phyloP scores from a whole-genome alignment of 92 coral and sea anemone species.

The Phenganax marumi region DNA sequence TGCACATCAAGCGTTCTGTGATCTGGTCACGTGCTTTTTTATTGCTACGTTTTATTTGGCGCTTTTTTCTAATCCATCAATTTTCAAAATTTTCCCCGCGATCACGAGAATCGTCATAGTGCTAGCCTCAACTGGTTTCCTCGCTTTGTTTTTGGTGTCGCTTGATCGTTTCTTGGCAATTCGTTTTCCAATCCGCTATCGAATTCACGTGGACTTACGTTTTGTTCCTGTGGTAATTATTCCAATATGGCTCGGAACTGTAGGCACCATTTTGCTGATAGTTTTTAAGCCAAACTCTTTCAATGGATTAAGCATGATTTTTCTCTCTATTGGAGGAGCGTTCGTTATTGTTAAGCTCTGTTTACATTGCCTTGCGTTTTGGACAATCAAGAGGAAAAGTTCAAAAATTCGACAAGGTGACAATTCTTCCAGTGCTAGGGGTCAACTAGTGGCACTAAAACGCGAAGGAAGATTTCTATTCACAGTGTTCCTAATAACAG shows the following conservation, averaged over 20 bases:
- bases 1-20: conserved; percentile 24
- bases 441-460: neutral
- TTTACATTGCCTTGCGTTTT: conserved; percentile 10
- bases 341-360: neutral
- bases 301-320: neutral
- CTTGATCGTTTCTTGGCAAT: conserved; percentile 26
- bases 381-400: neutral
- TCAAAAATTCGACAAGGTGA: neutral
- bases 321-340: neutral
- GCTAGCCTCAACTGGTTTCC: neutral
- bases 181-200: conserved; percentile 25
- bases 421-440: neutral
- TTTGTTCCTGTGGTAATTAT: neutral
- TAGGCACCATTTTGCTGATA: neutral
- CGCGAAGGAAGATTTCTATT: conserved; percentile 24
- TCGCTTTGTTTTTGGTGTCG: conserved; percentile 22
- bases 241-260: neutral
- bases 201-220: neutral
- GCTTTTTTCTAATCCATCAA: neutral
- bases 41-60: neutral
- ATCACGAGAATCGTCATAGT: neutral
- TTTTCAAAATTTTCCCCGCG: neutral
- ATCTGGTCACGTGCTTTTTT: neutral
- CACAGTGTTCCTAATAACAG: conserved; percentile 9
- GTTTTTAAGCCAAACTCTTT: neutral